Conservation (phyloP, 2,113 vertebrate genomes). For the Rhombomys opimus region DNA sequence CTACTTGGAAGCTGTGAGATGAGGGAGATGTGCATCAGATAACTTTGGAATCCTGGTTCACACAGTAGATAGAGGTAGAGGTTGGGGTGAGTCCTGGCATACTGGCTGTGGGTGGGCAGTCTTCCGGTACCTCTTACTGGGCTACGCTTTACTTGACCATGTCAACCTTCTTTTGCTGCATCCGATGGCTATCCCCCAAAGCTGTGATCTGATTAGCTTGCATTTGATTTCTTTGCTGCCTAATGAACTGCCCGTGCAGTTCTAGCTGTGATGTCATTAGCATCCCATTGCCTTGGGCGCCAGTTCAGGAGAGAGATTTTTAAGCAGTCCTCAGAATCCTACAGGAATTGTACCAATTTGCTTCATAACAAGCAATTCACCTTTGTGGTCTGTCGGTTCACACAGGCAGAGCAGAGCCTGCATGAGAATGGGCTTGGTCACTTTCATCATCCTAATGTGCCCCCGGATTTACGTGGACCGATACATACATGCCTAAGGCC, state of each 20-base stretch:
- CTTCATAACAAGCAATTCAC: slow-evolving; percentile 51
- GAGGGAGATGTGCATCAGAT: not conserved
- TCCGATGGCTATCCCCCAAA: not conserved
- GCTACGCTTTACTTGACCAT: not conserved
- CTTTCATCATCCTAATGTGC: not conserved
- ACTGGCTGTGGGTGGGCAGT: not conserved
- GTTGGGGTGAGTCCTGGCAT: too few relatives aligned
- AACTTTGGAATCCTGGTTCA: not conserved
- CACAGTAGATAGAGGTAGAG: not conserved
- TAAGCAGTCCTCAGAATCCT: slow-evolving; percentile 57
- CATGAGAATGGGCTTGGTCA: not conserved
- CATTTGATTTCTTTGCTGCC: slow-evolving; percentile 62
- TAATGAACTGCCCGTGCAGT: slow-evolving; percentile 66
- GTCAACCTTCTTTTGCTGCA: not conserved
- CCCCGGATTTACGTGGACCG: not conserved
- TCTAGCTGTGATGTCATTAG: slow-evolving; percentile 69
- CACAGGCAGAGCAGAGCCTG: not conserved
- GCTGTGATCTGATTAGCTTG: slow-evolving; percentile 45
- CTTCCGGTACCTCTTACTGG: not conserved
- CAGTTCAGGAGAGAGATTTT: slow-evolving; percentile 50
- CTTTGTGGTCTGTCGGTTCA: not conserved
- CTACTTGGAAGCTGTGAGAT: not conserved
- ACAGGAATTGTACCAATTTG: slow-evolving; percentile 68
- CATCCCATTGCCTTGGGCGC: slow-evolving; percentile 66
- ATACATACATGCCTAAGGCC: not conserved